Conservation (phyloP, 2,113 vertebrate species). For the Taxidea taxus region DNA sequence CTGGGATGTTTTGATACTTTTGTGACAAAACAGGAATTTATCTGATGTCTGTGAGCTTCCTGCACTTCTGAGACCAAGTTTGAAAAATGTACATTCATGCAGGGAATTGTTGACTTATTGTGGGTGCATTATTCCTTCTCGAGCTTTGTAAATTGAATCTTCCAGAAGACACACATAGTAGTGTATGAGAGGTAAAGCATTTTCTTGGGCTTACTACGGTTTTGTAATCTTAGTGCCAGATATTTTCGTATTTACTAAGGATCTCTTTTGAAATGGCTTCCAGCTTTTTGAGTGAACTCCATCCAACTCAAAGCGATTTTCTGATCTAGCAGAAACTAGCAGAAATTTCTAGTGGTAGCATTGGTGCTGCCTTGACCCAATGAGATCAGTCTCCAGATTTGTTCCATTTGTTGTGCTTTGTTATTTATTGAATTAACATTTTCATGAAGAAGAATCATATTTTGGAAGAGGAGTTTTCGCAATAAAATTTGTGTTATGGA, state of each 20-base stretch:
- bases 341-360: background rate
- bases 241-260: background rate
- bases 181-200: background rate
- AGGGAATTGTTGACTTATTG: background rate
- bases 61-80: background rate
- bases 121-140: background rate
- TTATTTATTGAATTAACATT: background rate
- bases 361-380: background rate
- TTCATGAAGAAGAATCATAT: background rate
- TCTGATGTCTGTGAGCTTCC: background rate
- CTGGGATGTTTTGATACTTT: background rate
- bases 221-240: background rate
- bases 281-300: background rate
- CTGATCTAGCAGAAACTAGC: background rate
- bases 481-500: constrained; percentile 19
- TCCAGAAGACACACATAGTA: background rate
- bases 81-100: background rate
- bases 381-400: background rate
- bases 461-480: background rate
- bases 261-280: background rate
- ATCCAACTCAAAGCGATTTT: background rate
- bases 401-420: background rate
- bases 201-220: background rate
- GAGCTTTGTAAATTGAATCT: background rate
- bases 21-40: background rate